These are phyloP conservation scores for Rhinogobio ventralis DNA, from an alignment of 2,797 vertebrate species.

Conservation along the genomic window DNA sequence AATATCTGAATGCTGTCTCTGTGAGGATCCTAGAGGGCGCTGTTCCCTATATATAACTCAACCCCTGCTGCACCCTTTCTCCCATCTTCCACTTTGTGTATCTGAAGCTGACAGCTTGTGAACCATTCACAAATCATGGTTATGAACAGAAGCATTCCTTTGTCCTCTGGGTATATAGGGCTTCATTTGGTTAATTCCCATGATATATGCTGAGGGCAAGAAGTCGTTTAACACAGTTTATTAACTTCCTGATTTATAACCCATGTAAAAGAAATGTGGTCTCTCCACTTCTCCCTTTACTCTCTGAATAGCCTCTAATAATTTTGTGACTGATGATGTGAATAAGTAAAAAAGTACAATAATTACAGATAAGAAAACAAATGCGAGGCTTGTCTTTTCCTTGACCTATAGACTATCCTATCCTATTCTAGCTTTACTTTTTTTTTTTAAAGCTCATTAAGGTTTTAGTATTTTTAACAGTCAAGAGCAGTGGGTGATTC, in stretches of 20 bases:
- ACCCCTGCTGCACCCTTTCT: slow-evolving; percentile 3
- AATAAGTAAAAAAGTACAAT: slow-evolving; percentile 70
- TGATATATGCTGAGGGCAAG: slow-evolving; percentile 80
- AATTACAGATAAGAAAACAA: slow-evolving; percentile 67
- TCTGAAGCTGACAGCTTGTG: slow-evolving; percentile 59
- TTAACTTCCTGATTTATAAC: slow-evolving; percentile 78
- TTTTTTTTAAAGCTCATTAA: neutral
- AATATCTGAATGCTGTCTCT: neutral
- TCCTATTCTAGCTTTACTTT: too few species aligned
- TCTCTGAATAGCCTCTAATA: slow-evolving; percentile 60
- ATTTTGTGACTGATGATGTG: slow-evolving; percentile 76
- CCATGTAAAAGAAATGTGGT: slow-evolving; percentile 65
- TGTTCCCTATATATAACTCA: neutral
- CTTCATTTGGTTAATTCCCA: slow-evolving; percentile 74
- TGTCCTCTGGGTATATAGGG: slow-evolving; percentile 75
- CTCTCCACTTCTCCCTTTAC: slow-evolving; percentile 51
- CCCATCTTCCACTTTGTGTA: slow-evolving; percentile 45
- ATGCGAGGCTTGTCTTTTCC: slow-evolving; percentile 58
- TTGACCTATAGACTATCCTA: slow-evolving; percentile 41
- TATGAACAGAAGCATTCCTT: slow-evolving; percentile 44
- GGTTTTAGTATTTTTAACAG: neutral
- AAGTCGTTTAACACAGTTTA: slow-evolving; percentile 83
- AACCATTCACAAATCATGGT: slow-evolving; percentile 73
- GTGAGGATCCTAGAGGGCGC: slow-evolving; percentile 20
- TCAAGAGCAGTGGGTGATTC: neutral